A percentile compares a stretch with the other conserved stretches of the same genome.
Evolutionary conservation across 2,113 vertebrate species (phyloP).

Genomic region (Cynopterus brachyotis): DNA sequence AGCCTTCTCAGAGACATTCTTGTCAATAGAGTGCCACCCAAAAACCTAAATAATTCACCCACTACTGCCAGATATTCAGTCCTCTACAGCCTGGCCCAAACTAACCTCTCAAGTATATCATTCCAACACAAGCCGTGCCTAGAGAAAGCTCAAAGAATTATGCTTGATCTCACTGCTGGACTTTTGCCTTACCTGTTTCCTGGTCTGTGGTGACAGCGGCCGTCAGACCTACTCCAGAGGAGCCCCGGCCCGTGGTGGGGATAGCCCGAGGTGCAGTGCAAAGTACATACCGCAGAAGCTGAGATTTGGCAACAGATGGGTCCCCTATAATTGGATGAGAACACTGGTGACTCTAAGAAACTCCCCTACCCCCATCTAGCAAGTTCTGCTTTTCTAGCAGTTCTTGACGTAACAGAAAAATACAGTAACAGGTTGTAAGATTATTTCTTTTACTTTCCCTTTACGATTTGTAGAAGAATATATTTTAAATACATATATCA

Average conservation of each 20-base stretch:
- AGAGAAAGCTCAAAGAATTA: neutral
- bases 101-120: neutral
- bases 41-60: neutral
- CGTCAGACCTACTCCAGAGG: slow-evolving; percentile 94
- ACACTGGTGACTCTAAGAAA: neutral
- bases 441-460: neutral
- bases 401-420: neutral
- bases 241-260: slow-evolving; percentile 97
- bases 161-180: neutral
- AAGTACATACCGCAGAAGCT: slow-evolving; percentile 96
- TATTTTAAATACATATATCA: neutral
- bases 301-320: slow-evolving; percentile 97
- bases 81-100: neutral
- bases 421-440: neutral
- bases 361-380: accelerated
- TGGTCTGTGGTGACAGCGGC: slow-evolving; percentile 97
- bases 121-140: neutral
- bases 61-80: neutral
- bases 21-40: neutral
- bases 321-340: slow-evolving; percentile 86
- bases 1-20: neutral
- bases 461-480: neutral
- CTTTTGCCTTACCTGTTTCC: slow-evolving; percentile 90
- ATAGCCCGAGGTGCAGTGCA: slow-evolving; percentile 94
- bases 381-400: neutral